Evolutionary conservation across 2,888 invertebrate genomes (phyloP), one percentile per base, ranked within the genome.

Genomic region (Parnassius smintheus): DNA sequence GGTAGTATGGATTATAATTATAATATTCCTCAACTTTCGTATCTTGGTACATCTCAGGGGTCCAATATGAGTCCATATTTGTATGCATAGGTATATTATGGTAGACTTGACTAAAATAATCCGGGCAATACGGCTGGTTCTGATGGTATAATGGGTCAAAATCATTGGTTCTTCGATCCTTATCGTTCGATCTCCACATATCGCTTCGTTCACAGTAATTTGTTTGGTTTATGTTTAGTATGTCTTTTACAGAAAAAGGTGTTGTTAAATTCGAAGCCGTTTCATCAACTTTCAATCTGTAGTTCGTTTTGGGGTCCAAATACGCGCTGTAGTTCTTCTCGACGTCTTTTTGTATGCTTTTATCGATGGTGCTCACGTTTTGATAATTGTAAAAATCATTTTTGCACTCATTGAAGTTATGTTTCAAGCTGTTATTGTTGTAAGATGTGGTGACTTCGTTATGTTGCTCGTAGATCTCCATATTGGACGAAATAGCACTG

Each of bases 181-280:
- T 76, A 0, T 87, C 87, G 59, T 72, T 78, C 41, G 76, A 71
- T 66, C 84, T 89, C 88, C 89, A 89, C 9, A 72, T 44, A 13
- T 89, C 88, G 57, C 70, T 82, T 66, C 86, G 75, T 61, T 90
- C 90, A 70, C 83, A 89, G 62, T 73, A 82, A 52, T 80, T 77
- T 2, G 82, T 72, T 64, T 86, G 88, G 65, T 83, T 85, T 56
- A 83, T 85, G 61, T 83, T 91, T 11, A 91, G 67, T 13, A 91
- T 91, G 62, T 91, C 90, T 68, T 89, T 91, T 0, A 91, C 91
- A 0, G 78, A 85, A 67, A 91, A 91, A n/a, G 91, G 90, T 7
- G 91, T 91, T 25, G 71, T 78, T 25, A 82, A 69, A 65, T 70
- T 82, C 25, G 78, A 75, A 22, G 75, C 79, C 11, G 65, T 64